Evolutionary conservation across 2,888 invertebrate genomes (phyloP).

Genomic region (Melanostoma scalare): DNA sequence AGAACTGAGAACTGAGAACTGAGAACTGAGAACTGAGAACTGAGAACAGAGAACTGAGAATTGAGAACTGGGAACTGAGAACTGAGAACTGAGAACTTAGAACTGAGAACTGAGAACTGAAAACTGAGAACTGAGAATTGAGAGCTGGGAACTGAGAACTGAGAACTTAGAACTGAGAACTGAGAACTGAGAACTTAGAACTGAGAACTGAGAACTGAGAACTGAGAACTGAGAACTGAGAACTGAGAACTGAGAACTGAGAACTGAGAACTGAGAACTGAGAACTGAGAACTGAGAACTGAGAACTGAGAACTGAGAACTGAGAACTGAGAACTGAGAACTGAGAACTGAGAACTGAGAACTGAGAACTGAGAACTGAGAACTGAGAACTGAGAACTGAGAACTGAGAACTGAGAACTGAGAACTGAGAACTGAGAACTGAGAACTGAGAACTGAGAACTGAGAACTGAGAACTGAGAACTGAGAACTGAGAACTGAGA

Average conservation of each 20-base stretch:
- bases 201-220: not conserved
- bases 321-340: constrained; percentile 1
- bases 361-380: not conserved
- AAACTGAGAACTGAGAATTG: constrained; percentile 1
- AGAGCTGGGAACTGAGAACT: not conserved
- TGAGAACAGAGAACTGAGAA: not conserved
- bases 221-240: not conserved
- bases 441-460: constrained; percentile 1
- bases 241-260: not conserved
- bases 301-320: constrained; percentile 1
- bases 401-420: not conserved
- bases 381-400: not conserved
- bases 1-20: constrained; percentile 1
- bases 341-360: not conserved
- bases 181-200: not conserved
- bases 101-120: constrained; percentile 2
- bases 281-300: constrained; percentile 1
- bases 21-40: not conserved
- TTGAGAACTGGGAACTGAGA: not conserved
- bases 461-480: constrained; percentile 1
- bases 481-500: constrained; percentile 2
- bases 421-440: constrained; percentile 3
- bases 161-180: not conserved
- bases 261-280: not conserved
- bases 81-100: constrained; percentile 1